Conservation (phyloP, 2,113 vertebrate species). For the Pluvialis apricaria region DNA sequence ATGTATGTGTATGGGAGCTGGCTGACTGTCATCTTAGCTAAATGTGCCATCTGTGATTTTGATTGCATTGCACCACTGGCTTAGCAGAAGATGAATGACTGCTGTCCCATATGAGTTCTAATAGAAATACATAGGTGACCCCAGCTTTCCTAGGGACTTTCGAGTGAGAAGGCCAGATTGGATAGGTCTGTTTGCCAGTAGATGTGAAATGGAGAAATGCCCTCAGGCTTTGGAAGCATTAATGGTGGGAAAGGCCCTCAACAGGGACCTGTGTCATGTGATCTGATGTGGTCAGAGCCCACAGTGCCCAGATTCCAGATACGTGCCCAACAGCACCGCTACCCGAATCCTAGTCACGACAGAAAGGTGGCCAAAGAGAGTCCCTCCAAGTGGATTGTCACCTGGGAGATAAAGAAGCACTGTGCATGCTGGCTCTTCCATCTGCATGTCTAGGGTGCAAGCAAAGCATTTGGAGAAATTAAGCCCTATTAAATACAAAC, state of each 20-base stretch:
- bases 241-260: neutral
- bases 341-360: neutral
- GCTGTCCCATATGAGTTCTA: neutral
- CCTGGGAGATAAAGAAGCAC: neutral
- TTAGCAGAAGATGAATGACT: neutral
- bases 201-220: neutral
- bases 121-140: neutral
- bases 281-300: neutral
- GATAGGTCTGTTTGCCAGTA: neutral
- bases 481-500: neutral
- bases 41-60: neutral
- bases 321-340: neutral
- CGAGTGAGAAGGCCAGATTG: neutral
- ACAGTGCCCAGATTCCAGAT: neutral
- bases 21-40: neutral
- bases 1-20: neutral
- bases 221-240: neutral
- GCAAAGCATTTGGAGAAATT: neutral
- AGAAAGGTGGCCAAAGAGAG: neutral
- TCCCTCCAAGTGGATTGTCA: neutral
- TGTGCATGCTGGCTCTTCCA: neutral
- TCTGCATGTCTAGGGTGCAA: neutral
- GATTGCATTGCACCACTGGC: rapidly evolving
- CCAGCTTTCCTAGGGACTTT: neutral
- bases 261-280: rapidly evolving